These are phyloP conservation scores for Lissonota sp. DNA, from an alignment of 2,888 invertebrate species.

Conservation along the genomic window DNA sequence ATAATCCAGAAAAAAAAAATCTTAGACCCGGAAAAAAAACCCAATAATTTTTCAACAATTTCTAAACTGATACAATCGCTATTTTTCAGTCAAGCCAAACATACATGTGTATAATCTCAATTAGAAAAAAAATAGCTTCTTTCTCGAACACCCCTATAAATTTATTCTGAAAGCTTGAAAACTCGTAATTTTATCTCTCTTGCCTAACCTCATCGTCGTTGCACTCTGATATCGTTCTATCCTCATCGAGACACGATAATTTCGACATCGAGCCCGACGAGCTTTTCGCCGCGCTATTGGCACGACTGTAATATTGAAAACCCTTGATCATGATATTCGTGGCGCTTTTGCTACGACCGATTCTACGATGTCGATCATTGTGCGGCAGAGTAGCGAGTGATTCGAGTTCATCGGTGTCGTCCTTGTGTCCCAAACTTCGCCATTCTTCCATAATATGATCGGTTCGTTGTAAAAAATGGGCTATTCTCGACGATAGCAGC, in stretches of 20 bases:
- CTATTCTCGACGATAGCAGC: constrained; percentile 90
- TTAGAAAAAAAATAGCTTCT: no score
- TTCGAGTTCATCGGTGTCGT: constrained; percentile 82
- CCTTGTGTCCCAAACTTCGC: constrained; percentile 89
- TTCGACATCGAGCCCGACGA: constrained; percentile 73
- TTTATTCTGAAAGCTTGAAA: no score
- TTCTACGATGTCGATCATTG: constrained; percentile 62
- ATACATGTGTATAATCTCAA: no score
- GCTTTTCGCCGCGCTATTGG: constrained; percentile 78
- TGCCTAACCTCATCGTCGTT: constrained; percentile 76
- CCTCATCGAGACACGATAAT: constrained; percentile 71
- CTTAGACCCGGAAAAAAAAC: no score
- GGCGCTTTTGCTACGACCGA: constrained; percentile 85
- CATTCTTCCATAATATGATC: constrained; percentile 96
- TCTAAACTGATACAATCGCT: no score
- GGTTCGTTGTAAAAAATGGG: constrained; percentile 91
- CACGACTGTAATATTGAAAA: constrained; percentile 87
- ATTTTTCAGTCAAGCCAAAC: no score
- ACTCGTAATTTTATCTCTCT: constrained; percentile 27
- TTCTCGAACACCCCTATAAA: no score
- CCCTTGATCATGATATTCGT: constrained; percentile 94
- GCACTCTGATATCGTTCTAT: constrained; percentile 78
- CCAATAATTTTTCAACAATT: no score
- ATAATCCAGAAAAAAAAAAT: no score
- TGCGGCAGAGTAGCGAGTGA: constrained; percentile 60